Evolutionary conservation across 2,113 vertebrate genomes (phyloP).

Genomic region (Entomyzon cyanotis): DNA sequence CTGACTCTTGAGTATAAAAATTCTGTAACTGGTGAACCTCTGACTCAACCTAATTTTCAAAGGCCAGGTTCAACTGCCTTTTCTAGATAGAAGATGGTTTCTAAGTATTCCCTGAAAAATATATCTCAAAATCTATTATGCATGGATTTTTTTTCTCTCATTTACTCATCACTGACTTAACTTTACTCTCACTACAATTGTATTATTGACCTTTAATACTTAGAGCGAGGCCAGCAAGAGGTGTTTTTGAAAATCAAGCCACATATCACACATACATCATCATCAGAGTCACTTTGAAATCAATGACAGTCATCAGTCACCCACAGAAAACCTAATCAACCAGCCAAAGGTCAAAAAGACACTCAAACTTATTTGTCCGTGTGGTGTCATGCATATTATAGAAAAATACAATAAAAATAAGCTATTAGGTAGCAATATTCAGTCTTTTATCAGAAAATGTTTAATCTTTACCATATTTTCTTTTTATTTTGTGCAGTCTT

Average conservation of each 20-base stretch:
- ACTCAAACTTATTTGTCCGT: not conserved
- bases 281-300: slow-evolving; percentile 29
- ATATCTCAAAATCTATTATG: not conserved
- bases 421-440: not conserved
- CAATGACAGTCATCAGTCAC: slow-evolving; percentile 20
- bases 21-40: not conserved
- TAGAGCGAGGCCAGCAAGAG: not conserved
- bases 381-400: not conserved
- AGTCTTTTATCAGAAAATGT: not conserved
- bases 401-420: not conserved
- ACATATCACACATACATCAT: not conserved
- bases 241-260: not conserved
- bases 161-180: not conserved
- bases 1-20: not conserved
- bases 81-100: not conserved
- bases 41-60: not conserved
- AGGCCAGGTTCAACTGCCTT: not conserved
- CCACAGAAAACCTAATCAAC: slow-evolving; percentile 26
- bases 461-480: not conserved
- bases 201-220: not conserved
- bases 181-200: not conserved
- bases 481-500: not conserved
- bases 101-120: not conserved
- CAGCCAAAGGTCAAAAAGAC: slow-evolving; percentile 1
- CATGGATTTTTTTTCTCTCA: not conserved